phyloP scores from a whole-genome alignment of 2,797 vertebrate genomes.

The Yasuhikotakia modesta region DNA sequence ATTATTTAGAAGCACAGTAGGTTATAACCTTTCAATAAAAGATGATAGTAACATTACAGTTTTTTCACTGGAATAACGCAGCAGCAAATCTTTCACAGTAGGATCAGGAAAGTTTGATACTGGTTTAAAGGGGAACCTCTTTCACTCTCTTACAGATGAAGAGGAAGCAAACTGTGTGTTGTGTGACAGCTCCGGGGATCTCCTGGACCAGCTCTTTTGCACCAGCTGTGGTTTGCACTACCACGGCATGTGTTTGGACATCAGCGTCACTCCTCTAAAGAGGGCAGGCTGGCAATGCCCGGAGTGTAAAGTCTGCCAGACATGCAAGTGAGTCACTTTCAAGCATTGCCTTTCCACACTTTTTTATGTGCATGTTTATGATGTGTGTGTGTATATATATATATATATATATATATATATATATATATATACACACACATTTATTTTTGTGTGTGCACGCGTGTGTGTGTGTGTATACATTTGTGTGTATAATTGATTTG shows the following conservation, averaged over 20 bases:
- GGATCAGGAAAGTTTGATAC: neutral
- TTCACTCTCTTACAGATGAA: conserved; percentile 75
- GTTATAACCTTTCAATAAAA: too few species aligned
- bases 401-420: neutral
- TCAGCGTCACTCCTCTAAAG: conserved; percentile 92
- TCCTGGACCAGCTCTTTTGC: conserved; percentile 97
- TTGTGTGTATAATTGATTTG: neutral
- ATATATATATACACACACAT: neutral
- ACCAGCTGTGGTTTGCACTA: conserved; percentile 99
- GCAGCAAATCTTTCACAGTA: neutral
- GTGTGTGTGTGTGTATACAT: neutral
- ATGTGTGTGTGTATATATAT: neutral
- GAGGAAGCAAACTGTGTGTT: conserved; percentile 94
- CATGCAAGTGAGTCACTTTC: conserved; percentile 92
- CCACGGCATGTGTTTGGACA: conserved; percentile 97
- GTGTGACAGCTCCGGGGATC: conserved; percentile 96
- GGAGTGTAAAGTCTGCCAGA: conserved; percentile 98
- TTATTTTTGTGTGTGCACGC: too few species aligned
- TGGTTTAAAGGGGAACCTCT: neutral
- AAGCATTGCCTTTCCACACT: conserved; percentile 8
- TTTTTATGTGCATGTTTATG: neutral
- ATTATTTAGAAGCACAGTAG: too few species aligned
- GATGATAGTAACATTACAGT: neutral
- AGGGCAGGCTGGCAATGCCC: conserved; percentile 97
- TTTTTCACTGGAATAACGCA: neutral